Percentiles rank a stretch among this genome's conserved stretches.
phyloP scores from a whole-genome alignment of 2,888 invertebrate genomes.

The Malachius bipustulatus region DNA sequence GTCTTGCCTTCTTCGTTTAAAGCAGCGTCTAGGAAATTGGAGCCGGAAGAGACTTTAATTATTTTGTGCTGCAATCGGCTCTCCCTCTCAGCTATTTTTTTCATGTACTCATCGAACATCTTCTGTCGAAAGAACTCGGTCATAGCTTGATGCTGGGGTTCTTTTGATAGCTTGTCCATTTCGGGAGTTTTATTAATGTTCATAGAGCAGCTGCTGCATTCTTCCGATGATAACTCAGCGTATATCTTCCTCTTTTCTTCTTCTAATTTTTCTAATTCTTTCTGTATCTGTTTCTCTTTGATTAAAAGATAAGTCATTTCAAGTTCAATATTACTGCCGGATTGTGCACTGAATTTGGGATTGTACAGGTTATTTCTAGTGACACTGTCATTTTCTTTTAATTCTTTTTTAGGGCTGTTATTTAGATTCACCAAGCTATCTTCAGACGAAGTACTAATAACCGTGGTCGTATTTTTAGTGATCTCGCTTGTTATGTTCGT shows the following conservation, averaged over 20 bases:
- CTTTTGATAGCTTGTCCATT: too few relatives aligned
- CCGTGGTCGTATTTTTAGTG: too few relatives aligned
- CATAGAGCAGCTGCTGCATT: neutral
- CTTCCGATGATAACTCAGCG: neutral
- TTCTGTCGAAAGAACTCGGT: neutral
- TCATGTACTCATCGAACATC: neutral
- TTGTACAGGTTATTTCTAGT: too few relatives aligned
- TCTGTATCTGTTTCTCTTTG: neutral
- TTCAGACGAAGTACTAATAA: too few relatives aligned
- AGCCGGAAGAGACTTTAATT: neutral
- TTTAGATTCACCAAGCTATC: too few relatives aligned
- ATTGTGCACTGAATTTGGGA: too few relatives aligned
- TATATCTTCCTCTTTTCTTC: neutral
- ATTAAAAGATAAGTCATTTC: neutral
- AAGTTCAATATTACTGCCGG: too few relatives aligned
- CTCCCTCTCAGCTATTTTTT: constrained; percentile 1
- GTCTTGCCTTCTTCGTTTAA: neutral
- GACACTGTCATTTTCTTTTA: too few relatives aligned
- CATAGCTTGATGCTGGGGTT: neutral
- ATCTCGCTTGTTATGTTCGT: too few relatives aligned
- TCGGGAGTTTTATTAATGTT: too few relatives aligned
- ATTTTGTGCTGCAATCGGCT: neutral
- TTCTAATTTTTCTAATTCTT: neutral
- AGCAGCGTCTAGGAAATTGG: neutral
- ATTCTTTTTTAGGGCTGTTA: too few relatives aligned